These are phyloP conservation scores for Tachysurus vachellii DNA, from an alignment of 2,113 vertebrate species.

Conservation along the genomic window DNA sequence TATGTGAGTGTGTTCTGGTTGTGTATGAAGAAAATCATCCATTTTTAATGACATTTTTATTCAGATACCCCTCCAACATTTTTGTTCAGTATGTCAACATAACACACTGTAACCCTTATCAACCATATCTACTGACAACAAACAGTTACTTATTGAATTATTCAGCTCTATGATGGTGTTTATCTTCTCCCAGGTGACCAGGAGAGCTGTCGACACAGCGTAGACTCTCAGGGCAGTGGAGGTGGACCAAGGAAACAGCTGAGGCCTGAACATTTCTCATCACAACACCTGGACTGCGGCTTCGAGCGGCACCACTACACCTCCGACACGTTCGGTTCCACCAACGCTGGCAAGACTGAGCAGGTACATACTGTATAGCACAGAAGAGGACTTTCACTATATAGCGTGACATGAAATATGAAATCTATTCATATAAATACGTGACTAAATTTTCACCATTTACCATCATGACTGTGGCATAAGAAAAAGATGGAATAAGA, in stretches of 20 bases:
- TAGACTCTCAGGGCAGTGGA: constrained; percentile 83
- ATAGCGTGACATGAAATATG: not conserved
- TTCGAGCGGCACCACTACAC: constrained; percentile 85
- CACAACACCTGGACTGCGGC: constrained; percentile 82
- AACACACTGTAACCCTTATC: not conserved
- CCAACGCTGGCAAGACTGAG: constrained; percentile 79
- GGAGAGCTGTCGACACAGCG: constrained; percentile 86
- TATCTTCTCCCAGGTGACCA: constrained; percentile 77
- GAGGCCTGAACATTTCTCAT: constrained; percentile 78
- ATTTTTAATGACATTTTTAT: not conserved
- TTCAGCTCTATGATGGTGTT: not conserved
- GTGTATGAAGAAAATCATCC: not conserved
- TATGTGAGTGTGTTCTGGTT: not conserved
- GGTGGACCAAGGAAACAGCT: constrained; percentile 80
- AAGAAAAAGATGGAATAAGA: not conserved
- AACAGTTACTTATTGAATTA: not conserved
- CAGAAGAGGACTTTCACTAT: not conserved
- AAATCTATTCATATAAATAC: not conserved
- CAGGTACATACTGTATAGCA: constrained; percentile 70
- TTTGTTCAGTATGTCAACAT: not conserved
- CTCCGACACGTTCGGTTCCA: constrained; percentile 75
- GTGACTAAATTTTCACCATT: not conserved
- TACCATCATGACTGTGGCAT: not conserved
- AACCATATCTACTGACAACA: not conserved
- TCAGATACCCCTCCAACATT: not conserved